Evolutionary conservation across 1,140 invertebrate genomes (phyloP), one percentile per base, ranked within the genome.

Genomic region (Scaptomyza hsui): DNA sequence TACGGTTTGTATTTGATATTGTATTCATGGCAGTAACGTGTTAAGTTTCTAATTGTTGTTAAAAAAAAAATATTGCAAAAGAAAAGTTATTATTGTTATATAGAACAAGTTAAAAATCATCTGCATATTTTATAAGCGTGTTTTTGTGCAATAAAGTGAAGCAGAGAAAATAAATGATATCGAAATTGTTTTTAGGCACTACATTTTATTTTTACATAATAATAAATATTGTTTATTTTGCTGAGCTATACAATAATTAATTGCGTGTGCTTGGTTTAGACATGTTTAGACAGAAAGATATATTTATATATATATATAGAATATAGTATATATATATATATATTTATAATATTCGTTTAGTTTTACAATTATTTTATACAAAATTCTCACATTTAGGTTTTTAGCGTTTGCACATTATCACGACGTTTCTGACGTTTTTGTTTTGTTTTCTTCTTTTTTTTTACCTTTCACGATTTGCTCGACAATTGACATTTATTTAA

Each of bases 201-300:
- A 88, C 65, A 88, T 62, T 86, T 88, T 86, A 88, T 88, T 86
- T 69, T 72, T 72, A 72, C 73, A 75, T 77, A 63, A 85, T 82
- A 85, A 85, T 83, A 83, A 83, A 83, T 80, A 85, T 83, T 83
- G 80, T 83, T 85, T 77, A 81, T 86, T 77, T 67, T 72, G 81
- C 80, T 85, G 78, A 55, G 61, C 26, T 75, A 62, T 69, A 69
- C 59, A 69, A 55, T 62, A 62, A 68, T 45, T 68, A 16, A 53
- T 69, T 65, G 42, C 65, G 47, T 53, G 56, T 69, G 60, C 45
- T 52, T 63, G 24, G 9, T 45, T 32, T 29, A 18, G 5, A 52
- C 29, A 37, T 55, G n/a, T 37, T 37, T n/a, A 37, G 32, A 37
- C 12, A 37, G 32, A 57, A 13, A 35, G 13, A 16, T 45, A 13